Conservation (phyloP, 2,888 invertebrate species). For the Cylloceria caligata region DNA sequence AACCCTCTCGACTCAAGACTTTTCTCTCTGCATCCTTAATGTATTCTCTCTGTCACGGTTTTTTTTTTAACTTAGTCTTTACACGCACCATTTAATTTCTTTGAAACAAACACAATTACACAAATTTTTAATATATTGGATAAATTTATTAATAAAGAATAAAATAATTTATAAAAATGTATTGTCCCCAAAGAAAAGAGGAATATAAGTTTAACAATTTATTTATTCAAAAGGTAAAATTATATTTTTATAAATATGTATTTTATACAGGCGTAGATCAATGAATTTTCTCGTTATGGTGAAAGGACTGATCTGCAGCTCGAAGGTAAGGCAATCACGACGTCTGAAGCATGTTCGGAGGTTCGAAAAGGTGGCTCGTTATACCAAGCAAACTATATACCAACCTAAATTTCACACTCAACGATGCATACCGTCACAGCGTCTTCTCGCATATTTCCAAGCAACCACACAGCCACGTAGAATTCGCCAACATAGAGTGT, state of each 20-base stretch:
- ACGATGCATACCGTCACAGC: conserved; percentile 42
- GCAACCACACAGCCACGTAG: conserved; percentile 8
- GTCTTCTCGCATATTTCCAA: conserved; percentile 40
- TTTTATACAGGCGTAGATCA: not conserved
- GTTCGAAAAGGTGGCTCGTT: conserved; percentile 66
- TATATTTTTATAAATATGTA: no score
- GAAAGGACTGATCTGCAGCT: not conserved
- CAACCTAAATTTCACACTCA: conserved; percentile 65
- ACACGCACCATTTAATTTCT: no score
- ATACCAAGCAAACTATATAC: conserved; percentile 65
- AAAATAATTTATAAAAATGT: no score
- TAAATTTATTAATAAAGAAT: no score
- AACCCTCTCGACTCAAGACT: conserved; percentile 11
- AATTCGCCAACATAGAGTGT: conserved; percentile 63
- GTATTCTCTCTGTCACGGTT: not conserved
- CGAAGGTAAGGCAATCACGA: conserved; percentile 24
- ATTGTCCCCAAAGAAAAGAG: no score
- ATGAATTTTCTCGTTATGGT: not conserved
- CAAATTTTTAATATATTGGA: no score
- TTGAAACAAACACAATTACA: no score
- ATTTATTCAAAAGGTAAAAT: no score
- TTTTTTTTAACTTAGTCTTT: no score
- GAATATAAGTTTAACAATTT: no score
- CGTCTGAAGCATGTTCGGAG: conserved; percentile 18
- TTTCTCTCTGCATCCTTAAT: conserved; percentile 3